Percentiles rank a stretch among this genome's conserved stretches.
Conservation (phyloP, 2,888 invertebrate genomes). For the Notodonta dromedarius region DNA sequence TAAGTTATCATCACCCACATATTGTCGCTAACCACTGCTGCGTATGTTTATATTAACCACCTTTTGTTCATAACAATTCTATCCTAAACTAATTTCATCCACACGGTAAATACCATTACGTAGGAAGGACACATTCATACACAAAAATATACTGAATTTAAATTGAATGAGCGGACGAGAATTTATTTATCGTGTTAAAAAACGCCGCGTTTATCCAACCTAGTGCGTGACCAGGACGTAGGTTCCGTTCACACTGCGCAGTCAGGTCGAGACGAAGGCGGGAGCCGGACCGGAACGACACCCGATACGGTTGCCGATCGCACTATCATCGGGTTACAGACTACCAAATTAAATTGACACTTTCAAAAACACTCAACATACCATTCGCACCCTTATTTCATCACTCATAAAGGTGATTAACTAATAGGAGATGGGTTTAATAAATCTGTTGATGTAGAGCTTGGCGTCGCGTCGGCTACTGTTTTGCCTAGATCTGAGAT, state of each 20-base stretch:
- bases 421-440: conserved; percentile 8
- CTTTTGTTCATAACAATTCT: no score
- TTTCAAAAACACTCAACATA: conserved; percentile 9
- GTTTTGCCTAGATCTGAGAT: conserved; percentile 54
- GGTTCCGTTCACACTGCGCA: conserved; percentile 59
- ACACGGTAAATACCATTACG: no score
- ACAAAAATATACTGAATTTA: no score
- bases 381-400: conserved; percentile 28
- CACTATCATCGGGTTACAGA: conserved; percentile 63
- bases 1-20: no score
- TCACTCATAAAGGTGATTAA: conserved; percentile 19
- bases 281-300: conserved; percentile 67
- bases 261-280: conserved; percentile 53
- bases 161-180: no score
- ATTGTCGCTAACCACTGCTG: no score
- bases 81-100: no score
- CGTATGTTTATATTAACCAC: no score
- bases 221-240: conserved; percentile 58
- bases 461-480: conserved; percentile 55
- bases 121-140: no score
- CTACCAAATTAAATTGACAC: conserved; percentile 34
- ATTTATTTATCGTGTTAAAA: not conserved
- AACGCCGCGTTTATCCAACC: conserved; percentile 9
- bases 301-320: conserved; percentile 67
- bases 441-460: conserved; percentile 36